A percentile compares a stretch with the other conserved stretches of the same genome.
Evolutionary conservation across 2,888 invertebrate genomes (phyloP).

Genomic region (Netelia inedita): DNA sequence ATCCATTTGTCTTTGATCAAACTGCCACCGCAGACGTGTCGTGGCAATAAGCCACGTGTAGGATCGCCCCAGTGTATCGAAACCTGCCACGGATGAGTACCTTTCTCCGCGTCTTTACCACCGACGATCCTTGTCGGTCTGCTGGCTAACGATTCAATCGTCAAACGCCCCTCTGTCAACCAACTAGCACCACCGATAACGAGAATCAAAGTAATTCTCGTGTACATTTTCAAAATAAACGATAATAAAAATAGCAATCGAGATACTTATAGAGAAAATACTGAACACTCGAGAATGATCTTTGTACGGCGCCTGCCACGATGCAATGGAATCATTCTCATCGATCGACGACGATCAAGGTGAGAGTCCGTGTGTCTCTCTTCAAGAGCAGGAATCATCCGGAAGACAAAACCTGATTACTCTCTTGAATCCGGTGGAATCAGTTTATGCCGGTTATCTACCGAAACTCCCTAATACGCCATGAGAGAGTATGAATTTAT

Average conservation of each 20-base stretch:
- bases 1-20: slow-evolving; percentile 85
- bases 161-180: slow-evolving; percentile 43
- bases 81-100: slow-evolving; percentile 85
- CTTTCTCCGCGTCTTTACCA: slow-evolving; percentile 82
- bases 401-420: slow-evolving; percentile 57
- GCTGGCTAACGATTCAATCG: slow-evolving; percentile 72
- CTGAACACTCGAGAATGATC: background rate
- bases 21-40: slow-evolving; percentile 86
- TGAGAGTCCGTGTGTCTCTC: slow-evolving; percentile 48
- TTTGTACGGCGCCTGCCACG: slow-evolving; percentile 33
- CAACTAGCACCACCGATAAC: slow-evolving; percentile 3
- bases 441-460: slow-evolving; percentile 34
- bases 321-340: slow-evolving; percentile 44
- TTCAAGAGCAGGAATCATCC: slow-evolving; percentile 12
- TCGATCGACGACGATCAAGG: slow-evolving; percentile 45
- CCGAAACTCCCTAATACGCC: background rate
- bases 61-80: slow-evolving; percentile 83
- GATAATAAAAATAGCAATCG: background rate
- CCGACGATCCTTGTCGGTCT: slow-evolving; percentile 80
- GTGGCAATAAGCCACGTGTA: slow-evolving; percentile 73
- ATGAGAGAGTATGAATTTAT: background rate
- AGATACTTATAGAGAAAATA: background rate
- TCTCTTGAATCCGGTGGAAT: slow-evolving; percentile 53
- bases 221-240: slow-evolving; percentile 25
- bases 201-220: slow-evolving; percentile 19